These are phyloP conservation scores for Rhagonycha fulva DNA, from an alignment of 2,888 invertebrate genomes.

Conservation along the genomic window DNA sequence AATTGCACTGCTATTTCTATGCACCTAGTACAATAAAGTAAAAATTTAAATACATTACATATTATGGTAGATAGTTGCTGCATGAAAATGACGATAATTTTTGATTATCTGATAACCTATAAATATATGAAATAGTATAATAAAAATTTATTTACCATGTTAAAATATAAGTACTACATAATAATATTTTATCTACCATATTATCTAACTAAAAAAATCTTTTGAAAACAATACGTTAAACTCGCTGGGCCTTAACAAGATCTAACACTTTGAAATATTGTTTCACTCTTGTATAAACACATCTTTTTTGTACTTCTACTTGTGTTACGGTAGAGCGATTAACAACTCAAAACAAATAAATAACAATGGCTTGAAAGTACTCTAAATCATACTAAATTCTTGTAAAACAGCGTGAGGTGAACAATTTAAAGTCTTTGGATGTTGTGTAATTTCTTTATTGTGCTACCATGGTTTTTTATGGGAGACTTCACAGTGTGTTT, in stretches of 20 bases:
- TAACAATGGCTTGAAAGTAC: slow-evolving; percentile 6
- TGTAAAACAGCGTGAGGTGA: slow-evolving; percentile 18
- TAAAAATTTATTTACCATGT: too few species aligned
- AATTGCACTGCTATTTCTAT: neutral
- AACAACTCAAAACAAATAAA: slow-evolving; percentile 13
- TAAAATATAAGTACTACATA: too few species aligned
- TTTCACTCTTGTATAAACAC: neutral
- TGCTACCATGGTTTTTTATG: slow-evolving; percentile 12
- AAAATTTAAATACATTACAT: neutral
- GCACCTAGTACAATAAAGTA: neutral
- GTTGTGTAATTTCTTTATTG: slow-evolving; percentile 10
- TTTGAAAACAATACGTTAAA: neutral
- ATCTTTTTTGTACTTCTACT: neutral
- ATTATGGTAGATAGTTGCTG: neutral
- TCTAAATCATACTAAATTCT: slow-evolving; percentile 17
- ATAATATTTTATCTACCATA: neutral
- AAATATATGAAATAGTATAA: too few species aligned
- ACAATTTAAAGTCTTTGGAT: slow-evolving; percentile 13
- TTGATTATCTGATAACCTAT: too few species aligned
- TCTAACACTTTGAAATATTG: slow-evolving; percentile 1
- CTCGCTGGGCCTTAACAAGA: neutral
- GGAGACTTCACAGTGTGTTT: slow-evolving; percentile 12
- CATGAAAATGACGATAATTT: neutral
- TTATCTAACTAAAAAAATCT: neutral
- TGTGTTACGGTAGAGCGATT: slow-evolving; percentile 3